Conservation (phyloP, 2,888 invertebrate genomes). For the Pammene aurita region DNA sequence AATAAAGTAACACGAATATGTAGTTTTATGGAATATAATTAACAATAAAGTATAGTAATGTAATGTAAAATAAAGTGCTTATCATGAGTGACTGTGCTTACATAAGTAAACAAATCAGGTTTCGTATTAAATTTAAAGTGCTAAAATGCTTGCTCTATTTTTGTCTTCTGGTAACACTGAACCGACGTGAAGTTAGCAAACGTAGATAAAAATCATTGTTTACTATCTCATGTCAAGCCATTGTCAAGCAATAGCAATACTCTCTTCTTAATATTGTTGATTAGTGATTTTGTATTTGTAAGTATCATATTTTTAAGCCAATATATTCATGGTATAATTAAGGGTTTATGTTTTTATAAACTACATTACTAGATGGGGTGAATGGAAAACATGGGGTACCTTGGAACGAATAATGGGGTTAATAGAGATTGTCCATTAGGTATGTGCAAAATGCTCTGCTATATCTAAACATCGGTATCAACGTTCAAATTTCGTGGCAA, state of each 20-base stretch:
- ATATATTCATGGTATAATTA: background rate
- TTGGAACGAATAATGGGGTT: constrained; percentile 1
- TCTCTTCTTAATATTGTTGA: background rate
- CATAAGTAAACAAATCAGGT: background rate
- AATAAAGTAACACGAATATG: no score
- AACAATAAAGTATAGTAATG: no score
- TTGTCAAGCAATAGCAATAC: background rate
- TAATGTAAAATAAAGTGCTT: no score
- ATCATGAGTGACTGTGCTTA: background rate
- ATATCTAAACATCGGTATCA: background rate
- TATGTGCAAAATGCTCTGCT: background rate
- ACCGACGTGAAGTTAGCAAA: constrained; percentile 9
- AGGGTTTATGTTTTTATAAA: background rate
- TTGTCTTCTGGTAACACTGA: background rate
- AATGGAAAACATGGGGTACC: constrained; percentile 13
- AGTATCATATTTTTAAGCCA: background rate
- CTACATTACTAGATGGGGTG: background rate
- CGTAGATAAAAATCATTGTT: background rate
- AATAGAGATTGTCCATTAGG: background rate
- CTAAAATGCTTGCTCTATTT: background rate
- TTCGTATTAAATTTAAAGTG: background rate
- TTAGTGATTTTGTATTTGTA: background rate
- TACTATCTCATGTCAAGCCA: background rate
- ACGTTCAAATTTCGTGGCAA: background rate
- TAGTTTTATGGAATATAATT: no score